phyloP scores from a whole-genome alignment of 2,797 vertebrate species.

The Serranus cabrilla region DNA sequence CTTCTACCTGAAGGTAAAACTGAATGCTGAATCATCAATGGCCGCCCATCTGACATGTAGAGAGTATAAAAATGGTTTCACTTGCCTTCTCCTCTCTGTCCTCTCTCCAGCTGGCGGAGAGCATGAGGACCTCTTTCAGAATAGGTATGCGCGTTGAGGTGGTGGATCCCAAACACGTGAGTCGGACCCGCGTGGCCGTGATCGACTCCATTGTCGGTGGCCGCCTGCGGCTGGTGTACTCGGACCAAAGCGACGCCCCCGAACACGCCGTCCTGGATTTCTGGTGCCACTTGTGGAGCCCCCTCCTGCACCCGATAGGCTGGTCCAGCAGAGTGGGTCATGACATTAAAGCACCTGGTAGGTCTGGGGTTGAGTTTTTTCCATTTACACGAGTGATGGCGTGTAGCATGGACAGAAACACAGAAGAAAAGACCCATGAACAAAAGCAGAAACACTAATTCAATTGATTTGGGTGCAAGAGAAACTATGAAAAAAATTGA shows the following conservation, averaged over 20 bases:
- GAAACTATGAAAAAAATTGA: no score
- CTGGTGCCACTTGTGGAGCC: slow-evolving; percentile 97
- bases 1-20: slow-evolving; percentile 92
- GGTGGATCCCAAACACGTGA: slow-evolving; percentile 92
- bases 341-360: slow-evolving; percentile 84
- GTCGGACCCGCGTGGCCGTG: slow-evolving; percentile 89
- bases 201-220: slow-evolving; percentile 91
- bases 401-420: not conserved
- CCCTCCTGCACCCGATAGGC: slow-evolving; percentile 93
- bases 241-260: slow-evolving; percentile 88
- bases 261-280: slow-evolving; percentile 89
- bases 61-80: not conserved
- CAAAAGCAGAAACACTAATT: no score
- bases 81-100: not conserved
- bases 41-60: not conserved
- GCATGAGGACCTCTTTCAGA: slow-evolving; percentile 89
- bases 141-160: slow-evolving; percentile 93
- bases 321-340: slow-evolving; percentile 96
- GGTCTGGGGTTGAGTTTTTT: not conserved
- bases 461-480: no score
- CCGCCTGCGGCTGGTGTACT: slow-evolving; percentile 91
- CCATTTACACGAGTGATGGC: not conserved
- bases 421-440: not conserved
- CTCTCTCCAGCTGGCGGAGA: slow-evolving; percentile 89
- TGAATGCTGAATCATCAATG: not conserved